These are phyloP conservation scores for Albula glossodonta DNA, from an alignment of 2,113 vertebrate species.

Conservation along the genomic window DNA sequence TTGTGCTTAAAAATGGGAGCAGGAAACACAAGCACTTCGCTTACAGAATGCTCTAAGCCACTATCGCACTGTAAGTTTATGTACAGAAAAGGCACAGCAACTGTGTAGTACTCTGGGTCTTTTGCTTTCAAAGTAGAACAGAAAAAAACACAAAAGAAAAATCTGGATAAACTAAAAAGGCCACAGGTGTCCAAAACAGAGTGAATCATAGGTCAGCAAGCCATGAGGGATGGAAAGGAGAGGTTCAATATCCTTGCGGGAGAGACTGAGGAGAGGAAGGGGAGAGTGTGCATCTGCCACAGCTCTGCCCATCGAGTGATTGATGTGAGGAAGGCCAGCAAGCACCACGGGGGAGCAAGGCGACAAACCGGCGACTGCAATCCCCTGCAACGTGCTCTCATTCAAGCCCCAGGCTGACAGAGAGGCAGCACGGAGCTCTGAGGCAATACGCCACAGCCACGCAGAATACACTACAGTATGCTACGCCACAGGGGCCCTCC, in stretches of 20 bases:
- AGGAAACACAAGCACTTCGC: neutral
- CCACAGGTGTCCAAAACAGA: neutral
- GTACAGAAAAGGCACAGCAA: neutral
- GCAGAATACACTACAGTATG: neutral
- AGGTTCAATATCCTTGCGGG: neutral
- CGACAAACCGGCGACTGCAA: neutral
- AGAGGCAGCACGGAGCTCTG: neutral
- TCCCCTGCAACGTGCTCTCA: neutral
- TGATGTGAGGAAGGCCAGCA: constrained; percentile 54
- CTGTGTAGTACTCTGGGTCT: neutral
- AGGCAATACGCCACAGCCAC: neutral
- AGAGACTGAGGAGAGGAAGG: constrained; percentile 47
- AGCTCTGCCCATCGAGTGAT: constrained; percentile 57
- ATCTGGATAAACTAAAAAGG: neutral
- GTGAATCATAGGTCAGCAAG: neutral
- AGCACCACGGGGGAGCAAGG: constrained; percentile 46
- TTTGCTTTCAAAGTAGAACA: neutral
- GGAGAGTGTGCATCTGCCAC: constrained; percentile 14
- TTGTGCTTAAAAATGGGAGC: neutral
- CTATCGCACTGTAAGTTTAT: neutral
- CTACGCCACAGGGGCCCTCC: neutral
- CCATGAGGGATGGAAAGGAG: neutral
- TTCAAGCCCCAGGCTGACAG: neutral
- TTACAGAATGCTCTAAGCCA: neutral
- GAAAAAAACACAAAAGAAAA: neutral